These are phyloP conservation scores for Gulo gulo DNA, from an alignment of 2,113 vertebrate species.

Conservation along the genomic window DNA sequence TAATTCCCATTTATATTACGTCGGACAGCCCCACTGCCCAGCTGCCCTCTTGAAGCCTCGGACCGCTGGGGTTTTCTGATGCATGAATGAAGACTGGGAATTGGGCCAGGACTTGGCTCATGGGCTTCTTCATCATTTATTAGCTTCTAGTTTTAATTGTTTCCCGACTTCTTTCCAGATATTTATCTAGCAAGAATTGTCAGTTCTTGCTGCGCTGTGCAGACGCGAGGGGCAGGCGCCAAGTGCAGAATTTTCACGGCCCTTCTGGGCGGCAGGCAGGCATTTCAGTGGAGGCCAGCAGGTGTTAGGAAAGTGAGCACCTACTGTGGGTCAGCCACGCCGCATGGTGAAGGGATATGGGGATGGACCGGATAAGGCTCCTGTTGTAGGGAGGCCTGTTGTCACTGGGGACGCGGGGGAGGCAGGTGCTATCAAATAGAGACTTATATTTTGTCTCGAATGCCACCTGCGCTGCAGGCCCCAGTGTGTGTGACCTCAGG, in stretches of 20 bases:
- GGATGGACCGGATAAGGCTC: background rate
- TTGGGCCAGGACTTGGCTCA: conserved; percentile 82
- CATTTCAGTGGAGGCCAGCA: background rate
- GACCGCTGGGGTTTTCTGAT: conserved; percentile 83
- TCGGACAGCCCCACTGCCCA: conserved; percentile 86
- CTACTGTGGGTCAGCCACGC: background rate
- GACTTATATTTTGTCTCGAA: rapidly evolving
- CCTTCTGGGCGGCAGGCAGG: background rate
- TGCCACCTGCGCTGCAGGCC: rapidly evolving
- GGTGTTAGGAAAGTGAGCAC: background rate
- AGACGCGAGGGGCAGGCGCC: conserved; percentile 68
- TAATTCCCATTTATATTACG: conserved; percentile 84
- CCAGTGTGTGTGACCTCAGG: background rate
- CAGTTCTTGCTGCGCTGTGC: conserved; percentile 61
- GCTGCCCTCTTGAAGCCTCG: conserved; percentile 84
- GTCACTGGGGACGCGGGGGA: background rate
- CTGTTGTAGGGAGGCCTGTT: background rate
- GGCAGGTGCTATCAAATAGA: background rate
- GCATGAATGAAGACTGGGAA: conserved; percentile 87
- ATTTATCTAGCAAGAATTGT: conserved; percentile 82
- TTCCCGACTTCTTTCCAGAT: conserved; percentile 85
- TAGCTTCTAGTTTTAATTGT: conserved; percentile 89
- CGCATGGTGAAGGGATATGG: rapidly evolving
- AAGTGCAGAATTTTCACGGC: background rate
- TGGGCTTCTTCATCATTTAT: conserved; percentile 87